Evolutionary conservation across 1,140 invertebrate species (phyloP).

Genomic region (Caenorhabditis brenneri): DNA sequence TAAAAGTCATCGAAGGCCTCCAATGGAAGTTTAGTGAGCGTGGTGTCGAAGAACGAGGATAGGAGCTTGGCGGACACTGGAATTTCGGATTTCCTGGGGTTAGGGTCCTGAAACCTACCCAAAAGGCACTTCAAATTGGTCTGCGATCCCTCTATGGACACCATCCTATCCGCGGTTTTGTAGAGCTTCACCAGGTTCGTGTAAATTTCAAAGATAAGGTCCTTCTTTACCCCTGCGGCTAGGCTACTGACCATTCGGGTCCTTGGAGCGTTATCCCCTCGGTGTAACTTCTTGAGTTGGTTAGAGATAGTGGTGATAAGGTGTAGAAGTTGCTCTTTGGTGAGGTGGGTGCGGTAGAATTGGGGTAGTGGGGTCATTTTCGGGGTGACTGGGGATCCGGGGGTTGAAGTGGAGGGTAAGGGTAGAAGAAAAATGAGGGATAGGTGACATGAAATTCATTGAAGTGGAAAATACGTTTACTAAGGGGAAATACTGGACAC

Average conservation of each 20-base stretch:
- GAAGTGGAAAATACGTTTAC: background rate
- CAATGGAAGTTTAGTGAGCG: background rate
- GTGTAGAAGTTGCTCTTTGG: background rate
- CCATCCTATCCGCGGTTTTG: background rate
- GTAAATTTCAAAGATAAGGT: background rate
- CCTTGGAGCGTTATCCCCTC: background rate
- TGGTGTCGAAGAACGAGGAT: background rate
- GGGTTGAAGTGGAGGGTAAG: background rate
- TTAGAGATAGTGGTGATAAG: background rate
- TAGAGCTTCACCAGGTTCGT: background rate
- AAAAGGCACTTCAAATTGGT: conserved; percentile 20
- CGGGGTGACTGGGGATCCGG: no score
- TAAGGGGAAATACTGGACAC: no score
- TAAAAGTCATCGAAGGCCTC: background rate
- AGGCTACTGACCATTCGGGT: background rate
- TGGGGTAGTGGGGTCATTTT: background rate
- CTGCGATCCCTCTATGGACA: conserved; percentile 17
- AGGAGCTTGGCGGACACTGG: background rate
- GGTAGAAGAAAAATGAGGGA: background rate
- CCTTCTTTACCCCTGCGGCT: background rate
- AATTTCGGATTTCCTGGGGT: background rate
- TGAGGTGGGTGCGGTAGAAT: background rate
- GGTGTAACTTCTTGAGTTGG: background rate
- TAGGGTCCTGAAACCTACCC: background rate
- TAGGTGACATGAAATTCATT: background rate